phyloP scores from a whole-genome alignment of 2,797 vertebrate species.

The Urosaurus nigricauda region DNA sequence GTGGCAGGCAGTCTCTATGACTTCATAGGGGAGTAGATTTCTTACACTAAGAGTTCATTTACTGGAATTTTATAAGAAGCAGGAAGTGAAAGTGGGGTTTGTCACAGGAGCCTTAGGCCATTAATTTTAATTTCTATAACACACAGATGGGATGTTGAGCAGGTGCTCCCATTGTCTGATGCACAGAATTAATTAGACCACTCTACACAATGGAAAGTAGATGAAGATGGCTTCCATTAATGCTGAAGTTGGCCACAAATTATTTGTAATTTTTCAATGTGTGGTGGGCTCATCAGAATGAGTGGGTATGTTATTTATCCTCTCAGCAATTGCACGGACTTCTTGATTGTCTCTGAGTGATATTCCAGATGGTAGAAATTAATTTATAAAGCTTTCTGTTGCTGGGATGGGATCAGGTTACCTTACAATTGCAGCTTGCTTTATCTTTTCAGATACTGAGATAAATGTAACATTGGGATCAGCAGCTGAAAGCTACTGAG shows the following conservation, averaged over 20 bases:
- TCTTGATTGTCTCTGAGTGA: neutral
- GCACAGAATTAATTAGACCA: neutral
- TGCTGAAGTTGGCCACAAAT: neutral
- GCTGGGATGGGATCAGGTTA: neutral
- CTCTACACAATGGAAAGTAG: neutral
- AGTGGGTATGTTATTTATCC: neutral
- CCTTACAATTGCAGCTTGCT: neutral
- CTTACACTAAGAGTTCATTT: neutral
- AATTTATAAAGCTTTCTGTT: neutral
- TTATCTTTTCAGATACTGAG: neutral
- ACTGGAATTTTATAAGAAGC: conserved; percentile 20
- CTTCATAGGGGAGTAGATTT: conserved; percentile 33
- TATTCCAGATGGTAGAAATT: neutral
- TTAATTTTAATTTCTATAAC: neutral
- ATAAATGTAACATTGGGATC: neutral
- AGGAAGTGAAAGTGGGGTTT: neutral
- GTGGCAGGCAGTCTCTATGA: conserved; percentile 44
- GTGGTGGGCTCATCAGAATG: neutral
- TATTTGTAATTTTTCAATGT: neutral
- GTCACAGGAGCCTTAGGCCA: neutral
- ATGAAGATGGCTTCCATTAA: neutral
- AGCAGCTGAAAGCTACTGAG: neutral
- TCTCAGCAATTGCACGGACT: neutral
- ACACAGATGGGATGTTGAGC: neutral
- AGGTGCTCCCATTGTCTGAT: neutral